A percentile compares a stretch with the other conserved stretches of the same genome.
Evolutionary conservation across 2,113 vertebrate genomes (phyloP).

Genomic region (Leuciscus idus): DNA sequence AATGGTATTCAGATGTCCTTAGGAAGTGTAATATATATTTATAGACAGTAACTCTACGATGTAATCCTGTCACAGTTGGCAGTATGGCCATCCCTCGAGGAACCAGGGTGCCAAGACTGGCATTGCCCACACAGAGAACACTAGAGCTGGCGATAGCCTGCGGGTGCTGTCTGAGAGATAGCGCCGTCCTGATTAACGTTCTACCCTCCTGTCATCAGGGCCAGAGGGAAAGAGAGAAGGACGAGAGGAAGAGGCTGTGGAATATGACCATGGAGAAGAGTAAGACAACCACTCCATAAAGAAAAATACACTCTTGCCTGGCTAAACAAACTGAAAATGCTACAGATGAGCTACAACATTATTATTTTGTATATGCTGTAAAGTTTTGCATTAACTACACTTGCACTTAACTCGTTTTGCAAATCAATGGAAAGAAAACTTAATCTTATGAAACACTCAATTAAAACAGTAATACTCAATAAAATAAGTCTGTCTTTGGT

Average conservation of each 20-base stretch:
- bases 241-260: conserved; percentile 51
- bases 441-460: not conserved
- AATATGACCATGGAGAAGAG: conserved; percentile 60
- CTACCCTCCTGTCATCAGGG: conserved; percentile 69
- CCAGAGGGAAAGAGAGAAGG: conserved; percentile 65
- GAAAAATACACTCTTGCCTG: conserved; percentile 28
- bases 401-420: not conserved
- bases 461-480: conserved; percentile 5
- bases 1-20: not conserved
- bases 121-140: conserved; percentile 62
- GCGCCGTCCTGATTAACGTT: conserved; percentile 71
- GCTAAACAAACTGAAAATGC: conserved; percentile 27
- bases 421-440: conserved; percentile 13
- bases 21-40: conserved; percentile 36
- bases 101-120: conserved; percentile 66
- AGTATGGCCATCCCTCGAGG: conserved; percentile 49
- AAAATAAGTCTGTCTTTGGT: conserved; percentile 5
- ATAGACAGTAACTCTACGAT: conserved; percentile 26
- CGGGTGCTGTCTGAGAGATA: conserved; percentile 74
- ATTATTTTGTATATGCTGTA: not conserved
- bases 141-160: conserved; percentile 66
- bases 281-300: conserved; percentile 51
- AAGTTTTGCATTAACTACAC: not conserved
- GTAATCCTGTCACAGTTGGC: conserved; percentile 37
- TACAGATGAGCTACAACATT: not conserved